Conservation (phyloP, 2,797 vertebrate genomes). For the Malacoraja senta region DNA sequence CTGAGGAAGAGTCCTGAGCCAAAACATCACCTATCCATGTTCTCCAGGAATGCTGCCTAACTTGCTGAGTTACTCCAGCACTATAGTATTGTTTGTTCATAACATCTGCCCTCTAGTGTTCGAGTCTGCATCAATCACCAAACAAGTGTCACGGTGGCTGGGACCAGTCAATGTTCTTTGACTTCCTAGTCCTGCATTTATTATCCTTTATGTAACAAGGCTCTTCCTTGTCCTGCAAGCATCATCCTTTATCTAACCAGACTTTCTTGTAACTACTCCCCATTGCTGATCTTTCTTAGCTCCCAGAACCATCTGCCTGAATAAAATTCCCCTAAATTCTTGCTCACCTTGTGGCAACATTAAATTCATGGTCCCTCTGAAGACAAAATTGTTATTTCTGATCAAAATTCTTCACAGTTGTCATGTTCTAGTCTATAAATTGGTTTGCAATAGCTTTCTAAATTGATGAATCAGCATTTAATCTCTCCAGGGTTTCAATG, state of each 20-base stretch:
- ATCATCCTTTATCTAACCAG: neutral
- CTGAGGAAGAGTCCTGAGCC: neutral
- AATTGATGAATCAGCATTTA: neutral
- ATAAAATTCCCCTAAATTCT: neutral
- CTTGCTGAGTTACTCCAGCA: too few species aligned
- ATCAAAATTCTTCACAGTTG: neutral
- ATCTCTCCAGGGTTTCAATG: neutral
- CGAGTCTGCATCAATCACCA: neutral
- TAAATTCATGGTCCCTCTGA: neutral
- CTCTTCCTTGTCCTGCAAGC: neutral
- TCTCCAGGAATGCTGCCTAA: too few species aligned
- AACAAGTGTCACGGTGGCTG: neutral
- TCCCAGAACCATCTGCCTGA: neutral
- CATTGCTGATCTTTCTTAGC: neutral
- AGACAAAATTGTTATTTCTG: neutral
- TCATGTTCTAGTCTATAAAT: neutral
- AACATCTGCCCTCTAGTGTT: neutral
- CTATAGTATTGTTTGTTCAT: neutral
- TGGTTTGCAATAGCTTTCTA: neutral
- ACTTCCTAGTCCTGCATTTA: too few species aligned
- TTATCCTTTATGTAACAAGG: neutral
- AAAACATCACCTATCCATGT: too few species aligned
- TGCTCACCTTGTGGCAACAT: neutral
- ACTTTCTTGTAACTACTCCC: neutral
- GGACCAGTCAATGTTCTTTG: too few species aligned